Evolutionary conservation across 1,140 invertebrate species (phyloP), one percentile per base, ranked within the genome.

Genomic region (Scaptomyza montana): DNA sequence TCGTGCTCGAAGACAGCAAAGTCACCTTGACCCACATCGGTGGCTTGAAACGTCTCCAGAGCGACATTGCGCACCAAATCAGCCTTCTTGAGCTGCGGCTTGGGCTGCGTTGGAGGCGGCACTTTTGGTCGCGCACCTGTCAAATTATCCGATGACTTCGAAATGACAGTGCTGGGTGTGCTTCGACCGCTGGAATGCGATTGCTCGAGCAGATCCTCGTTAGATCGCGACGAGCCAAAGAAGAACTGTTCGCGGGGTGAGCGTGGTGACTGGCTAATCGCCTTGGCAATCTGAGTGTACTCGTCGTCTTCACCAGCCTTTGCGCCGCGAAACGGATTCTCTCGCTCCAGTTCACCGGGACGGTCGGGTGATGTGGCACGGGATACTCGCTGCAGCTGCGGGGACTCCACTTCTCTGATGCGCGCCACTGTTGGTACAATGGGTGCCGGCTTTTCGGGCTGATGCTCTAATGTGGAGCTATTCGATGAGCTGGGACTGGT

Each of bases 1-100:
- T 92, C 89, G 60, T 92, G 91, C 54, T 91, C 91, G 63, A 91
- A 92, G 12, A 91, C 90, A 0, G 90, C 74, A 54, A 92, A 92
- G 57, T 92, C 90, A 7, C 90, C 90, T 9, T 92, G 84, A 0
- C 90, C 90, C 51, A 92, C 80, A 64, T 92, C 91, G 19, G 64
- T 81, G 65, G 77, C 79, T 62, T 92, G 90, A 47, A 92, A 90
- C 7, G 74, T 84, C 45, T 91, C 89, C 28, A 92, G 71, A 1
- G 90, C 91, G 16, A 78, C 71, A 54, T 92, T 92, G 5, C 80
- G 78, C 39, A 90, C 77, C 16, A 92, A 57, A 56, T 92, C 79
- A 13, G 91, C 91, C 53, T 87, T 86, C 68, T 92, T 92, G 0
- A 92, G 65, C 63, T 82, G 80, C 21, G 91, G 91, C 45, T 92